Percentiles rank a stretch among this genome's conserved stretches.
Evolutionary conservation across 2,797 vertebrate species (phyloP).

Genomic region (Rhinella marina): DNA sequence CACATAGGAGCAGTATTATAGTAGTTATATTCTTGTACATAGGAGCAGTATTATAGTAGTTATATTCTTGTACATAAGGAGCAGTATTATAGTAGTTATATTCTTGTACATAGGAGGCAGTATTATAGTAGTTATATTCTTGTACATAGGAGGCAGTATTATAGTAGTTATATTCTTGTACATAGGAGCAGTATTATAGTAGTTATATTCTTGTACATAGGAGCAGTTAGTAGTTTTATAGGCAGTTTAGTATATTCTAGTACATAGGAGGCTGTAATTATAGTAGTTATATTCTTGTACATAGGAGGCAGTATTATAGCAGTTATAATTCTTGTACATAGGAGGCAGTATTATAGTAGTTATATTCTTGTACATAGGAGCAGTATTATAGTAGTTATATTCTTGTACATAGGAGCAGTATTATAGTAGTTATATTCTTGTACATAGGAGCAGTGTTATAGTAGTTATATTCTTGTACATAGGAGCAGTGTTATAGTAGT

Average conservation of each 20-base stretch:
- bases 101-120: background rate
- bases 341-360: slow-evolving; percentile 14
- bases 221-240: background rate
- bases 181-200: slow-evolving; percentile 2
- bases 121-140: slow-evolving; percentile 6
- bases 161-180: background rate
- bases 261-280: background rate
- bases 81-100: slow-evolving; percentile 16
- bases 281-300: slow-evolving; percentile 5
- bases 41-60: slow-evolving; percentile 13
- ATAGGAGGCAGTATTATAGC: background rate
- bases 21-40: slow-evolving; percentile 8
- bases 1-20: background rate
- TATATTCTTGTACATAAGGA: slow-evolving; percentile 10
- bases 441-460: slow-evolving; percentile 1
- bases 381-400: slow-evolving; percentile 20
- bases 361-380: slow-evolving; percentile 12
- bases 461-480: slow-evolving; percentile 6
- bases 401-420: slow-evolving; percentile 22
- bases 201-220: slow-evolving; percentile 11
- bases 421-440: slow-evolving; percentile 24
- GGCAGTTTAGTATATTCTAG: slow-evolving; percentile 8
- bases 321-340: slow-evolving; percentile 14
- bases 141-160: background rate
- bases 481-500: background rate